A percentile compares a stretch with the other conserved stretches of the same genome.
Conservation (phyloP, 2,888 invertebrate species). For the Drosophila infuscata region DNA sequence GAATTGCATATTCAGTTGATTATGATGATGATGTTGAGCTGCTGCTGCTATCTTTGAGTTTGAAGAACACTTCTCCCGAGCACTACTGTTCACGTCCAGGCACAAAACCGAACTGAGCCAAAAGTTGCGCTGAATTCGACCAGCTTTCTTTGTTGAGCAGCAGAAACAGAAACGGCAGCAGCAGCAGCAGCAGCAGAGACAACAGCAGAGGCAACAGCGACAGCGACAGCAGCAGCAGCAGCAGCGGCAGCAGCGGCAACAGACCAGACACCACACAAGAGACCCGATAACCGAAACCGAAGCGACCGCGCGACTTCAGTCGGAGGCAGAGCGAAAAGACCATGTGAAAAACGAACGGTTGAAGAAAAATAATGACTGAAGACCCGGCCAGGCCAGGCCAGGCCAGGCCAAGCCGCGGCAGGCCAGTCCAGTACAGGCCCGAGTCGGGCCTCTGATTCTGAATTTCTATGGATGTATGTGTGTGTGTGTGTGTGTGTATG, state of each 20-base stretch:
- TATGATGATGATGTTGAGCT: background rate
- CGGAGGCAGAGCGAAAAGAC: slow-evolving; percentile 48
- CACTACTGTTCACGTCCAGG: slow-evolving; percentile 79
- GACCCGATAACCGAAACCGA: slow-evolving; percentile 53
- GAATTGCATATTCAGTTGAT: slow-evolving; percentile 9
- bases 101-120: slow-evolving; percentile 83
- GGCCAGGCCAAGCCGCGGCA: slow-evolving; percentile 25
- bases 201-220: background rate
- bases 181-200: slow-evolving; percentile 52
- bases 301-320: slow-evolving; percentile 50
- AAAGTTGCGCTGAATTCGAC: slow-evolving; percentile 78
- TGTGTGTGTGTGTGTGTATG: slow-evolving; percentile 11
- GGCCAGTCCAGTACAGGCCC: slow-evolving; percentile 21
- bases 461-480: slow-evolving; percentile 4
- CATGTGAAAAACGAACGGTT: slow-evolving; percentile 59
- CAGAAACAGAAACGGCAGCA: slow-evolving; percentile 29
- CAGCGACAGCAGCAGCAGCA: background rate
- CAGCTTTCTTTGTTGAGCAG: slow-evolving; percentile 83
- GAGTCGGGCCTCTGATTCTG: slow-evolving; percentile 37
- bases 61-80: slow-evolving; percentile 62
- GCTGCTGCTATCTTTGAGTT: background rate
- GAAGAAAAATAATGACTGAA: slow-evolving; percentile 52
- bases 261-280: slow-evolving; percentile 21
- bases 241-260: background rate
- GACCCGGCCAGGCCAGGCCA: slow-evolving; percentile 25